Percentiles rank a stretch among this genome's conserved stretches.
These are phyloP conservation scores for Mesoligia furuncula DNA, from an alignment of 2,888 invertebrate species.

Conservation along the genomic window DNA sequence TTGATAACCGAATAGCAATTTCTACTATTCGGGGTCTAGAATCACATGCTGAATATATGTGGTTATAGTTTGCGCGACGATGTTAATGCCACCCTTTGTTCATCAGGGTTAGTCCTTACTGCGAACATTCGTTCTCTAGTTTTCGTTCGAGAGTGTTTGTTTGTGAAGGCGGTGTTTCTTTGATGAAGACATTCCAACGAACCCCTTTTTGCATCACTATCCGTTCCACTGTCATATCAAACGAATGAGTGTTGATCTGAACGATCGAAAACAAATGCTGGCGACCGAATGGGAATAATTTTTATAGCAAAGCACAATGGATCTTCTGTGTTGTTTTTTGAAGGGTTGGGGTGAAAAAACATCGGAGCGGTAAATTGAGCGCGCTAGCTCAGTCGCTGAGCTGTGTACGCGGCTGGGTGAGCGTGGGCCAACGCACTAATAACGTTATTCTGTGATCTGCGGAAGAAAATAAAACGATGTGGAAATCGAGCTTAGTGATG, in stretches of 20 bases:
- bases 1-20: no score
- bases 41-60: no score
- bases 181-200: no score
- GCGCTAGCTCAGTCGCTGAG: conserved; percentile 52
- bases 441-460: conserved; percentile 23
- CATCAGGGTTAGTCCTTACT: not conserved
- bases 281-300: not conserved
- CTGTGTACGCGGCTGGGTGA: conserved; percentile 38
- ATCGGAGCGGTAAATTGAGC: conserved; percentile 74
- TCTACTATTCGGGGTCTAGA: no score
- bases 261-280: not conserved
- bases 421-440: conserved; percentile 31
- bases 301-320: not conserved
- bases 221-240: not conserved
- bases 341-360: conserved; percentile 55
- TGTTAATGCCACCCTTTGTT: no score
- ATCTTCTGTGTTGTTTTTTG: conserved; percentile 17
- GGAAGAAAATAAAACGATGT: conserved; percentile 11
- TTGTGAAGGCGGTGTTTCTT: not conserved
- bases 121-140: not conserved
- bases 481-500: not conserved
- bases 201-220: not conserved
- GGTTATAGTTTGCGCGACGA: no score
- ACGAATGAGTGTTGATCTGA: not conserved
- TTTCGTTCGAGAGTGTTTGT: not conserved